Conservation (phyloP, 1,140 invertebrate species). For the Drosophila varians region DNA sequence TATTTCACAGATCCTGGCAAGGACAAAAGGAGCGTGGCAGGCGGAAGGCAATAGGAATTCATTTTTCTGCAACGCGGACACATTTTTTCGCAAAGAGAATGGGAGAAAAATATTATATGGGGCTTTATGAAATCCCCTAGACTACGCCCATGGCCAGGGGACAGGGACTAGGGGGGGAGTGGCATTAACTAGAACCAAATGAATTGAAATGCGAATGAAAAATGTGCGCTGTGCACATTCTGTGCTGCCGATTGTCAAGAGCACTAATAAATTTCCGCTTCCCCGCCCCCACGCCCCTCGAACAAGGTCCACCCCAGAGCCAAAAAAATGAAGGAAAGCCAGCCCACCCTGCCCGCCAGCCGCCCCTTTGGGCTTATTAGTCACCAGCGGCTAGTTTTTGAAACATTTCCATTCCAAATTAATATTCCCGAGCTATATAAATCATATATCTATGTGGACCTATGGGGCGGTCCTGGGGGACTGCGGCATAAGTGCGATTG, state of each 20-base stretch:
- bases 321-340: conserved; percentile 1
- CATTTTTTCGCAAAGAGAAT: conserved; percentile 13
- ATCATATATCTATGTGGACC: conserved; percentile 10
- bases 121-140: not conserved
- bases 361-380: conserved; percentile 32
- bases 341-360: not conserved
- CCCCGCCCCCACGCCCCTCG: conserved; percentile 5
- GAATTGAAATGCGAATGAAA: conserved; percentile 68
- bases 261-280: conserved; percentile 75
- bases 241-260: conserved; percentile 72
- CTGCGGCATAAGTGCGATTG: conserved; percentile 37
- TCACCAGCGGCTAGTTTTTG: conserved; percentile 34
- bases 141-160: conserved; percentile 3
- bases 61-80: conserved; percentile 46
- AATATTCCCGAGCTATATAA: conserved; percentile 29
- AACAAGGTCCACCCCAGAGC: conserved; percentile 6
- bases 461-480: conserved; percentile 4
- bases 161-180: not conserved
- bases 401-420: conserved; percentile 37
- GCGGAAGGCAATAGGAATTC: conserved; percentile 21
- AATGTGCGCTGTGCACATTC: conserved; percentile 71
- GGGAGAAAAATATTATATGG: not conserved
- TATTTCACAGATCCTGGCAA: conserved; percentile 54
- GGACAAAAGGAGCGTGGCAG: not conserved
- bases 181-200: conserved; percentile 49